phyloP scores from a whole-genome alignment of 2,113 vertebrate species.

The Caranx ignobilis region DNA sequence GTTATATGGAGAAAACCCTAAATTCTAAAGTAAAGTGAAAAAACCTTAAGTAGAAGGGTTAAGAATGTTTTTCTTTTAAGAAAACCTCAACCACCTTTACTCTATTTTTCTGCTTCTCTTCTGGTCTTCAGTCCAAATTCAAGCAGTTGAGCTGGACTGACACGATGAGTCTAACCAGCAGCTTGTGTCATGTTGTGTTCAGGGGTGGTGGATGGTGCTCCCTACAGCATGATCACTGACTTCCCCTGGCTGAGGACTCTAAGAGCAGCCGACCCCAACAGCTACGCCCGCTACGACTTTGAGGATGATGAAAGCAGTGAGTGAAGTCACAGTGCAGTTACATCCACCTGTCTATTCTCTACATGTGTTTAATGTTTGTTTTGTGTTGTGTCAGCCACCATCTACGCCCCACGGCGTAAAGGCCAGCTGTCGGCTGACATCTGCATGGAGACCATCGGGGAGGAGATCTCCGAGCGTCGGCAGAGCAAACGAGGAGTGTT shows the following conservation, averaged over 20 bases:
- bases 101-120: no score
- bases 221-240: slow-evolving; percentile 97
- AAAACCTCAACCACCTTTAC: no score
- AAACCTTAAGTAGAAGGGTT: no score
- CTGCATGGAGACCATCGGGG: slow-evolving; percentile 98
- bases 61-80: no score
- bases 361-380: not conserved
- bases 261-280: slow-evolving; percentile 94
- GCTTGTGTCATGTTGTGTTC: not conserved
- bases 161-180: no score
- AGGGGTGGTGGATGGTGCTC: slow-evolving; percentile 95
- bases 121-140: no score
- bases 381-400: slow-evolving; percentile 86
- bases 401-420: slow-evolving; percentile 96
- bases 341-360: not conserved
- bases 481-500: slow-evolving; percentile 93
- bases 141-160: no score
- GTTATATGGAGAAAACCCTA: no score
- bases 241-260: slow-evolving; percentile 97
- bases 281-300: slow-evolving; percentile 96
- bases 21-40: no score
- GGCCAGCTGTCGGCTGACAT: slow-evolving; percentile 97
- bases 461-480: slow-evolving; percentile 96
- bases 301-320: slow-evolving; percentile 98
- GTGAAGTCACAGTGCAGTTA: slow-evolving; percentile 61